These are phyloP conservation scores for Pristionchus maxplancki DNA, from an alignment of 2,888 invertebrate species.

Conservation along the genomic window DNA sequence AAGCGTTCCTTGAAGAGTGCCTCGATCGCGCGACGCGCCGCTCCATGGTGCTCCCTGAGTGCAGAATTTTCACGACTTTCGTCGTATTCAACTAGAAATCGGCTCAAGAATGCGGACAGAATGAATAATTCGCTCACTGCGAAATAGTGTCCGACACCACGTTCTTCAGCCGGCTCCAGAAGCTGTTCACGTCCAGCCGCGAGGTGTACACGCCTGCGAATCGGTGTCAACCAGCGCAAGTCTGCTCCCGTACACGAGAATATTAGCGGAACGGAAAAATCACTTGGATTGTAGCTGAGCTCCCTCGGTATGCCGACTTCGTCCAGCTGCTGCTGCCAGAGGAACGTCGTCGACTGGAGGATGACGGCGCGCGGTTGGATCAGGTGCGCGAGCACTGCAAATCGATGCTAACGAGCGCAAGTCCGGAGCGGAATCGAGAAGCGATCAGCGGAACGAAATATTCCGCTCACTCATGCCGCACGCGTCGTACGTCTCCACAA, in stretches of 20 bases:
- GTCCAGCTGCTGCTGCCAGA: neutral
- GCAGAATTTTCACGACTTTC: neutral
- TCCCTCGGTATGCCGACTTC: neutral
- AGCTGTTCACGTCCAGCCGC: neutral
- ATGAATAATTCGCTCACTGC: too few species aligned
- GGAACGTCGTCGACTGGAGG: neutral
- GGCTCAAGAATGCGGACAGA: too few species aligned
- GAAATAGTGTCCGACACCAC: neutral
- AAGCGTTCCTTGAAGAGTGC: neutral
- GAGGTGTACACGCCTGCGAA: neutral
- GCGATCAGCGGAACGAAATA: too few species aligned
- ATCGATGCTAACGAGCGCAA: neutral
- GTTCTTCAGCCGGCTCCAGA: constrained; percentile 11
- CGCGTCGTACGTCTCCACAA: neutral
- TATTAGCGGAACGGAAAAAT: neutral
- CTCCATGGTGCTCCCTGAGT: neutral
- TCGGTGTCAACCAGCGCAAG: neutral
- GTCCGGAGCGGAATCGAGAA: neutral
- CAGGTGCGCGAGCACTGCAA: neutral
- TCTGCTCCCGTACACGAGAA: neutral
- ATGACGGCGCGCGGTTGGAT: neutral
- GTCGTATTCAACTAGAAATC: too few species aligned
- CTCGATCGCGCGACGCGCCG: neutral
- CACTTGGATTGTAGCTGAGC: constrained; percentile 26
- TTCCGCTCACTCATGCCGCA: constrained; percentile 23